These are phyloP conservation scores for Lymantria monacha DNA, from an alignment of 2,888 invertebrate species.

Conservation along the genomic window DNA sequence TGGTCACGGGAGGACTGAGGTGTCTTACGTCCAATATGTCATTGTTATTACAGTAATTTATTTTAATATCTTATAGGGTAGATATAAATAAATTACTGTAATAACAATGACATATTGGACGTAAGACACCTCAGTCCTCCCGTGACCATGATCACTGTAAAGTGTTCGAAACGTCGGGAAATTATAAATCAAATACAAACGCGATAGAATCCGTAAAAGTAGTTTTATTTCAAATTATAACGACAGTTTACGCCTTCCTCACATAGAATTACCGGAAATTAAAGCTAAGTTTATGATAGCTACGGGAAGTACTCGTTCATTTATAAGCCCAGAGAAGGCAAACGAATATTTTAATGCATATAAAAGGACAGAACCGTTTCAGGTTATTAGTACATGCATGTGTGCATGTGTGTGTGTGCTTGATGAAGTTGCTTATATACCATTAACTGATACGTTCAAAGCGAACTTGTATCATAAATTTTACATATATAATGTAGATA, in stretches of 20 bases:
- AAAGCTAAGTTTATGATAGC: slow-evolving; percentile 3
- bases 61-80: too few species aligned
- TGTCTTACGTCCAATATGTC: too few species aligned
- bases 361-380: slow-evolving; percentile 2
- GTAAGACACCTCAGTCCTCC: too few species aligned
- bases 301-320: slow-evolving; percentile 8
- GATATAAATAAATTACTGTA: too few species aligned
- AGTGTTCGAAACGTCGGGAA: too few species aligned
- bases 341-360: background rate
- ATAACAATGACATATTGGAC: too few species aligned
- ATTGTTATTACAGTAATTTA: too few species aligned
- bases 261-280: slow-evolving; percentile 2
- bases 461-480: background rate
- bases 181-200: too few species aligned
- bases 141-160: too few species aligned
- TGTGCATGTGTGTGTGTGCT: background rate
- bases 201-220: too few species aligned
- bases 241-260: background rate
- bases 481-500: background rate
- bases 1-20: too few species aligned
- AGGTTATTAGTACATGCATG: slow-evolving; percentile 4
- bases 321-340: background rate
- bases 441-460: background rate
- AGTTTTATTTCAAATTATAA: too few species aligned
- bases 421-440: background rate